Conservation (phyloP, 2,888 invertebrate species). For the Slavum lentiscoides region DNA sequence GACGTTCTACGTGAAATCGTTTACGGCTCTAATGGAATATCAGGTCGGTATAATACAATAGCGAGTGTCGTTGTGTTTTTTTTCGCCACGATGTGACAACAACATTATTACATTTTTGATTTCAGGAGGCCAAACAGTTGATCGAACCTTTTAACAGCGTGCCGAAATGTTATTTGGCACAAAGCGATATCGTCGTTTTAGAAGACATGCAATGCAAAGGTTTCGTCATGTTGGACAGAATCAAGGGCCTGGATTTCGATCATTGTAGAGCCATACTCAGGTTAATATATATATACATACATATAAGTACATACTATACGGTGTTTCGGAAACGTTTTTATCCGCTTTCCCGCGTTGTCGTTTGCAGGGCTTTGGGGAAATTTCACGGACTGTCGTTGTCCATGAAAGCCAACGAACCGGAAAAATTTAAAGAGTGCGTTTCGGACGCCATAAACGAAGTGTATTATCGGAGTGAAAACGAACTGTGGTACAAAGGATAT, state of each 20-base stretch:
- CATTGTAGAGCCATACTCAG: slow-evolving; percentile 67
- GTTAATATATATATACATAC: slow-evolving; percentile 17
- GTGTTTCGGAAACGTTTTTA: too few species aligned
- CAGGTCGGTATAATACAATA: slow-evolving; percentile 59
- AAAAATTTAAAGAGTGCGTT: slow-evolving; percentile 63
- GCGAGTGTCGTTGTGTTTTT: too few species aligned
- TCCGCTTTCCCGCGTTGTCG: too few species aligned
- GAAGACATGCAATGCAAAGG: slow-evolving; percentile 68
- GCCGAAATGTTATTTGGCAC: slow-evolving; percentile 68
- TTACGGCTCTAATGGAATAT: slow-evolving; percentile 69
- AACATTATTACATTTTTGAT: background rate
- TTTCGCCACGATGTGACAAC: too few species aligned
- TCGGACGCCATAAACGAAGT: slow-evolving; percentile 62
- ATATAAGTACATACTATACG: too few species aligned
- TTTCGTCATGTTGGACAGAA: slow-evolving; percentile 69
- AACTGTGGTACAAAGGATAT: slow-evolving; percentile 71
- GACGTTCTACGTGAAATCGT: slow-evolving; percentile 72
- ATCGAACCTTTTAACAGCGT: slow-evolving; percentile 61
- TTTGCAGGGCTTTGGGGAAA: slow-evolving; percentile 64
- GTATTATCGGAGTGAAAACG: slow-evolving; percentile 69
- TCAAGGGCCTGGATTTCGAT: slow-evolving; percentile 66
- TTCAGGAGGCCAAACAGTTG: slow-evolving; percentile 59
- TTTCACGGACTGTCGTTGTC: slow-evolving; percentile 70
- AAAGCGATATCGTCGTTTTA: slow-evolving; percentile 60
- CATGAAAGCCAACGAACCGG: slow-evolving; percentile 65